Percentiles rank a stretch among this genome's conserved stretches.
Conservation (phyloP, 1,140 invertebrate species). For the Drosophila sp. region DNA sequence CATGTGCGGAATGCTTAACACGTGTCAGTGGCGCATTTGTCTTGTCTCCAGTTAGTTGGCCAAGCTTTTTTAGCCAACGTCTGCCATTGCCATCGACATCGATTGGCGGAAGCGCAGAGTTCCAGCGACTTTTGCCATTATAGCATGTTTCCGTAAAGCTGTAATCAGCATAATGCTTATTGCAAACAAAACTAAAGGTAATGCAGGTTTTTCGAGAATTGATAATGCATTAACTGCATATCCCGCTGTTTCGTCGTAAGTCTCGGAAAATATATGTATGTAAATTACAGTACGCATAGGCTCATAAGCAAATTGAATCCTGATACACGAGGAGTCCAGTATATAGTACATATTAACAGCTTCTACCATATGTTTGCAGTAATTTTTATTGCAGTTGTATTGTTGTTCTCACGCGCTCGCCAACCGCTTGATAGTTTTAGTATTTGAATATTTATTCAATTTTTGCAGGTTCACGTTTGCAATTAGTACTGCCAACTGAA, state of each 20-base stretch:
- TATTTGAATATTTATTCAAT: no score
- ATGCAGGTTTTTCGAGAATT: constrained; percentile 15
- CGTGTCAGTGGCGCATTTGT: constrained; percentile 71
- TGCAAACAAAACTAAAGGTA: constrained; percentile 14
- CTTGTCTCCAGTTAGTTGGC: constrained; percentile 23
- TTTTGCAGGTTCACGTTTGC: no score
- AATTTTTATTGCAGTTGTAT: no score
- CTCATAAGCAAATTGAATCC: background rate
- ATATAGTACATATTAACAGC: no score
- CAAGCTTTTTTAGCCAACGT: constrained; percentile 2
- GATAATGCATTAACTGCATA: background rate
- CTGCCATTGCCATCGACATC: background rate
- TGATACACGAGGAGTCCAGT: background rate
- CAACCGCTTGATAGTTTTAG: no score
- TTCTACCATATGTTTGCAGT: no score
- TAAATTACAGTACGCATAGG: background rate
- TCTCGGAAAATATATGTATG: background rate
- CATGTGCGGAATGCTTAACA: constrained; percentile 78
- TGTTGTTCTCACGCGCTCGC: no score
- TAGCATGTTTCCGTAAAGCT: constrained; percentile 26
- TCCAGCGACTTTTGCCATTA: constrained; percentile 22
- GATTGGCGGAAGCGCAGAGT: constrained; percentile 20
- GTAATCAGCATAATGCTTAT: constrained; percentile 20
- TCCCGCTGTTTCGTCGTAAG: background rate
- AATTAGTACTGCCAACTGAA: no score